A percentile compares a stretch with the other conserved stretches of the same genome.
Conservation (phyloP, 30 jellyfish, hydroid and myxozoan species). For the Aurelia aurita complex sp. Pacific region DNA sequence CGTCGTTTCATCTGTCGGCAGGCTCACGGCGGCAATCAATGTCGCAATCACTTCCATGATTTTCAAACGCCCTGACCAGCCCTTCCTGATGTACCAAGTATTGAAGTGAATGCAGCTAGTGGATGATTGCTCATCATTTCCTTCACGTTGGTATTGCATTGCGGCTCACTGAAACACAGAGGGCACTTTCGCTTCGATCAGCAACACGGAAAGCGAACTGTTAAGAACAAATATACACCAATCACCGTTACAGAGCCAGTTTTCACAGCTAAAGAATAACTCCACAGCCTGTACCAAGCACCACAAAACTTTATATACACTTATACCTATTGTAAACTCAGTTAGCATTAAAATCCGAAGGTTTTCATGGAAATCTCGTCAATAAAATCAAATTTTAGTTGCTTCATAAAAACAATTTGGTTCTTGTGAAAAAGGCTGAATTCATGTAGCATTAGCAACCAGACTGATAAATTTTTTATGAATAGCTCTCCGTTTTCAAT, state of each 20-base stretch:
- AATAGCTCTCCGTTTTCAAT: conserved; percentile 26
- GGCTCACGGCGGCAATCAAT: conserved; percentile 47
- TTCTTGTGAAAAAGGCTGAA: conserved; percentile 7
- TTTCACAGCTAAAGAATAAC: no score
- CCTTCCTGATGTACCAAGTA: conserved; percentile 38
- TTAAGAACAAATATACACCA: no score
- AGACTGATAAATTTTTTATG: conserved; percentile 29
- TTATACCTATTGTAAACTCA: no score
- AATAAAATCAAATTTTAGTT: conserved; percentile 19
- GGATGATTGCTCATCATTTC: conserved; percentile 3
- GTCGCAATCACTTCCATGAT: conserved; percentile 33
- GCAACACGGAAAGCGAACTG: no score
- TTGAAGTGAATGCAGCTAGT: conserved; percentile 29
- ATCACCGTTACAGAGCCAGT: no score
- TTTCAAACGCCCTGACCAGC: conserved; percentile 70
- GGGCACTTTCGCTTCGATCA: no score
- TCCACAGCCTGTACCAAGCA: no score
- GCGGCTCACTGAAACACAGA: no score
- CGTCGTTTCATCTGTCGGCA: conserved; percentile 57
- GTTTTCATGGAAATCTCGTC: conserved; percentile 12
- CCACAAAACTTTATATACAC: no score
- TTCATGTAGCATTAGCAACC: conserved; percentile 65
- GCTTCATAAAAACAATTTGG: conserved; percentile 20
- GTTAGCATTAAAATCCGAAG: no score
- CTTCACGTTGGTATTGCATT: conserved; percentile 69